Base-by-base conservation (phyloP, 2,888 invertebrate genomes). In the Eustalomyia histrio region DNA sequence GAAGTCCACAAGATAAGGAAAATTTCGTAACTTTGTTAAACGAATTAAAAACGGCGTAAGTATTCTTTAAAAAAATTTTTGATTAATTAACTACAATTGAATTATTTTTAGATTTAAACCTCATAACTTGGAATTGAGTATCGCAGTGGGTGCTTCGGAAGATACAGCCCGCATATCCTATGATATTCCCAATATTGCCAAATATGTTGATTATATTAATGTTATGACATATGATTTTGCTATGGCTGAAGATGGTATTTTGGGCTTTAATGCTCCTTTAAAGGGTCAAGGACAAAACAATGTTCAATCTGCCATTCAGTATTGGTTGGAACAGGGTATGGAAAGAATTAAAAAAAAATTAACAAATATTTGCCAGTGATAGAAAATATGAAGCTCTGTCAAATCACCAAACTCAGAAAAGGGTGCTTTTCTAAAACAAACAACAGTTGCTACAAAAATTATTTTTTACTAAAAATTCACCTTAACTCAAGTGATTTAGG, bases 271-370 rank as follows among this genome's bases (percentile, higher is more conserved):
- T 64, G 85, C 88, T 0, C 87, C 88, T 0, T 72, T 87, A 9
- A 14, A 21, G 5, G 85, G 85, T 0, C 16, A 92, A 79, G 95
- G 95, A 85, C 92, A 92, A 6, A 94, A 94, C 6, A 97, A 97
- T 90, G 94, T 95, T 17, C 96, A 97, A 89, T 95, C 93, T 87
- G 94, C 97, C 0, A 95, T 97, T 29, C 92, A 95, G 88, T 95
- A 97, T 89, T 97, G 97, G 97, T 93, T 97, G 12, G 91, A 92
- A 79, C 92, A 94, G 90, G 97, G 97, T 84, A 67, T 29, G 76
- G 18, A 39, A 12, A 39, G 2, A 14, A 39, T 10, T 39, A 12
- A 10, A 39, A 7, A n/a, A 5, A 39, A n/a, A 53, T 3, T 21
- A 21, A 21, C 21, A 21, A 21, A 21, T n/a, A 21, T 2, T 21